phyloP scores from a whole-genome alignment of 2,888 invertebrate species.

The Nomada fucata region DNA sequence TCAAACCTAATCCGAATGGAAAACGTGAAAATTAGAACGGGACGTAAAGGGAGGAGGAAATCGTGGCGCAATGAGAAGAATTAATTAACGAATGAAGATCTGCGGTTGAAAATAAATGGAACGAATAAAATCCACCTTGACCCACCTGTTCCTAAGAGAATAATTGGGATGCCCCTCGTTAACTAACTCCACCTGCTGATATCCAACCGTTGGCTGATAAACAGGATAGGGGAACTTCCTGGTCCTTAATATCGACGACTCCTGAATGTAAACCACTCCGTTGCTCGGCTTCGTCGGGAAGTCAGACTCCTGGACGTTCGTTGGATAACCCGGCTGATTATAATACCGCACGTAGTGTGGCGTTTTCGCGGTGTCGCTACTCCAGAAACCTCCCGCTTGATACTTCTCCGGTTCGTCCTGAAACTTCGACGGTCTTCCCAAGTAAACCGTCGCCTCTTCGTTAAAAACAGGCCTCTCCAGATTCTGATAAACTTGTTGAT shows the following conservation, averaged over 20 bases:
- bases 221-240: slow-evolving; percentile 75
- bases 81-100: not conserved
- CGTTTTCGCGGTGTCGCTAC: not conserved
- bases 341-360: slow-evolving; percentile 26
- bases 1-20: too few species aligned
- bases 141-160: slow-evolving; percentile 48
- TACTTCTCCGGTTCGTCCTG: slow-evolving; percentile 25
- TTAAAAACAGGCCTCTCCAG: slow-evolving; percentile 43
- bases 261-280: slow-evolving; percentile 55
- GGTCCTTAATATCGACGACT: slow-evolving; percentile 66
- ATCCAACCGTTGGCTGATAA: slow-evolving; percentile 68
- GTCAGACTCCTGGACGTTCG: slow-evolving; percentile 22
- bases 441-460: slow-evolving; percentile 3
- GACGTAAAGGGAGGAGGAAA: not conserved
- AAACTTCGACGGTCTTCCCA: slow-evolving; percentile 65
- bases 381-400: not conserved
- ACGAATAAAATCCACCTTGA: not conserved
- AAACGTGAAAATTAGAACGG: not conserved
- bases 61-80: not conserved
- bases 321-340: slow-evolving; percentile 34
- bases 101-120: not conserved
- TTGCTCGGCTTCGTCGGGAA: slow-evolving; percentile 36
- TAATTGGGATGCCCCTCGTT: slow-evolving; percentile 40
- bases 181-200: slow-evolving; percentile 41
- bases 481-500: slow-evolving; percentile 41